A percentile compares a stretch with the other conserved stretches of the same genome.
Conservation (phyloP, 2,113 vertebrate species). For the Rafetus swinhoei region DNA sequence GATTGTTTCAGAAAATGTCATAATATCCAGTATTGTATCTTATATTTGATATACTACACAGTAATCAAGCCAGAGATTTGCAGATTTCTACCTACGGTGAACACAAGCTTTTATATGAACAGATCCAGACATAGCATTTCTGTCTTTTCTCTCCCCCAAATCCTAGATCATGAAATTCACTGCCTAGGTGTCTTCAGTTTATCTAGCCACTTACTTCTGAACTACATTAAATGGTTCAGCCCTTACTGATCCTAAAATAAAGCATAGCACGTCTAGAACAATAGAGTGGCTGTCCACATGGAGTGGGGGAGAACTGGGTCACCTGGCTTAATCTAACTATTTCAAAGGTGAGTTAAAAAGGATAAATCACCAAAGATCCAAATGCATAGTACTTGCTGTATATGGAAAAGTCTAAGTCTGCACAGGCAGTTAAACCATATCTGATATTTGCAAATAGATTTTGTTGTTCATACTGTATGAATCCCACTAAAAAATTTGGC, state of each 20-base stretch:
- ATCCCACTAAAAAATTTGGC: background rate
- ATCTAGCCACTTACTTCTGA: background rate
- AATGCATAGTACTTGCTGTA: background rate
- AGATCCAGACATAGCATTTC: background rate
- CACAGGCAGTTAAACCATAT: rapidly evolving
- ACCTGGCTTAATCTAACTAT: background rate
- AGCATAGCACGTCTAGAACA: background rate
- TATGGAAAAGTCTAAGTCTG: background rate
- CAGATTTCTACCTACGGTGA: background rate
- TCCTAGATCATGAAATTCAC: background rate
- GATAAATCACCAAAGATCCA: background rate
- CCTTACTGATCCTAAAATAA: background rate
- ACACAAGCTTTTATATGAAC: background rate
- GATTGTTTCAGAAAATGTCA: background rate
- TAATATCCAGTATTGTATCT: background rate
- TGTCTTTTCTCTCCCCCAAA: background rate
- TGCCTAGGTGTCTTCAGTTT: background rate
- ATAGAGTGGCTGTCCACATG: background rate
- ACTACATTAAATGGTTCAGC: background rate
- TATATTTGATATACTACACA: background rate
- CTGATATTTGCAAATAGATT: background rate
- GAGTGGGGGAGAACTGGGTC: rapidly evolving
- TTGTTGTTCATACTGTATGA: background rate
- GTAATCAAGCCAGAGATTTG: background rate
- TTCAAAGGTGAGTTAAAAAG: background rate